Percentiles rank a stretch among this genome's conserved stretches.
These are phyloP conservation scores for Tetramorium alpestre DNA, from an alignment of 1,140 invertebrate genomes.

Conservation along the genomic window DNA sequence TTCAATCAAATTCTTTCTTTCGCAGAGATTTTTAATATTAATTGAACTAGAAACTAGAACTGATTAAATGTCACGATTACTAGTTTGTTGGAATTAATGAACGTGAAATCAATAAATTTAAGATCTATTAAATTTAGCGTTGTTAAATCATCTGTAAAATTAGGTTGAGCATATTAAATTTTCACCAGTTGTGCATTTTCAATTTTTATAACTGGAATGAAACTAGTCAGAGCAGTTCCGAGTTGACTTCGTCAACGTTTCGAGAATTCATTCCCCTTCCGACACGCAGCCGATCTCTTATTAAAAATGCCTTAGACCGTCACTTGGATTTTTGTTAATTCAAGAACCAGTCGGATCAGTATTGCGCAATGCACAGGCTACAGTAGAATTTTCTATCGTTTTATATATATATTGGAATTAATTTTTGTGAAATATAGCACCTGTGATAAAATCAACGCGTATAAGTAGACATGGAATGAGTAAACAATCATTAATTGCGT, in stretches of 20 bases:
- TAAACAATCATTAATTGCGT: background rate
- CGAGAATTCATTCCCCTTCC: background rate
- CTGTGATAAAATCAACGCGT: background rate
- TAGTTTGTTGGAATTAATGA: conserved; percentile 5
- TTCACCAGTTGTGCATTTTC: background rate
- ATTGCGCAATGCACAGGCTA: background rate
- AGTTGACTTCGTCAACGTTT: background rate
- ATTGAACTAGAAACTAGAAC: background rate
- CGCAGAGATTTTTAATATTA: background rate
- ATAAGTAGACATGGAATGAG: background rate
- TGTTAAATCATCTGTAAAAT: conserved; percentile 17
- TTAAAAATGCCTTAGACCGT: background rate
- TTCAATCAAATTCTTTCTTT: background rate
- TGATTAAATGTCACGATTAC: conserved; percentile 1
- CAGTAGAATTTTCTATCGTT: background rate
- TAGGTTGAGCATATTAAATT: background rate
- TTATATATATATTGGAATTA: no score
- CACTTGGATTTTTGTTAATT: conserved; percentile 12
- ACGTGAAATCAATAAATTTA: background rate
- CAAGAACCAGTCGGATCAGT: conserved; percentile 5
- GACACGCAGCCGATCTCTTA: background rate
- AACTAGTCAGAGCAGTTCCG: background rate
- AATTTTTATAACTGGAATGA: background rate
- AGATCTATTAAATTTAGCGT: background rate
- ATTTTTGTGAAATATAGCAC: background rate